A percentile compares a stretch with the other conserved stretches of the same genome.
These are phyloP conservation scores for Acanthosepion pharaonis DNA, from an alignment of 2,888 invertebrate genomes.

Conservation along the genomic window DNA sequence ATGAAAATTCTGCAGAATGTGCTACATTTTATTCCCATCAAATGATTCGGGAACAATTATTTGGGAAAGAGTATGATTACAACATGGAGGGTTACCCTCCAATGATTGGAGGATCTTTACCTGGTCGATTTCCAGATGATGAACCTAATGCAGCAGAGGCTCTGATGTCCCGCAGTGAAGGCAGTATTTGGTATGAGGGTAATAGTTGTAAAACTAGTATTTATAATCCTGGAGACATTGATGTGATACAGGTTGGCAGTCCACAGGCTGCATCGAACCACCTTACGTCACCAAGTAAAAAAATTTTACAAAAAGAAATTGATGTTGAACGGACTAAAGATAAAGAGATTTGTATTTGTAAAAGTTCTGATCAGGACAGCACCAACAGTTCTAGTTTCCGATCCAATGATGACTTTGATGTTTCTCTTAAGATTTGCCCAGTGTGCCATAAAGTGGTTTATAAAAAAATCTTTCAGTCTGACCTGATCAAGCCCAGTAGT, in stretches of 20 bases:
- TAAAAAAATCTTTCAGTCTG: slow-evolving; percentile 20
- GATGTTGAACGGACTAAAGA: slow-evolving; percentile 38
- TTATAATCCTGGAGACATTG: slow-evolving; percentile 40
- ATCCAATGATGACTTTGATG: slow-evolving; percentile 36
- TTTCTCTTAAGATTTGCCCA: slow-evolving; percentile 37
- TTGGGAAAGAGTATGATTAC: slow-evolving; percentile 34
- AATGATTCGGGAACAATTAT: slow-evolving; percentile 44
- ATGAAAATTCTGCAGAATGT: slow-evolving; percentile 44
- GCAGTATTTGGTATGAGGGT: slow-evolving; percentile 43
- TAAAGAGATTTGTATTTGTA: slow-evolving; percentile 33
- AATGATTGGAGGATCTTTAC: slow-evolving; percentile 37
- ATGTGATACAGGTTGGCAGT: not conserved
- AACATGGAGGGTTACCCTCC: slow-evolving; percentile 34
- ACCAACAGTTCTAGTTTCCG: not conserved
- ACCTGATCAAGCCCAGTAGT: not conserved
- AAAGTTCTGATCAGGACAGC: not conserved
- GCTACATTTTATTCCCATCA: slow-evolving; percentile 43
- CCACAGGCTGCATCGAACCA: not conserved
- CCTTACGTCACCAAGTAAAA: not conserved
- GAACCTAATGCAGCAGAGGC: not conserved
- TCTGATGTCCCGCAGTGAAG: slow-evolving; percentile 45
- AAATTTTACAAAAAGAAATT: not conserved
- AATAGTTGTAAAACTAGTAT: slow-evolving; percentile 44
- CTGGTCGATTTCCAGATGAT: slow-evolving; percentile 15
- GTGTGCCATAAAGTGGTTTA: slow-evolving; percentile 43